Evolutionary conservation across 64 coral and sea anemone genomes (phyloP), one percentile per base, ranked within the genome.

Genomic region (Catalaphyllia jardinei): DNA sequence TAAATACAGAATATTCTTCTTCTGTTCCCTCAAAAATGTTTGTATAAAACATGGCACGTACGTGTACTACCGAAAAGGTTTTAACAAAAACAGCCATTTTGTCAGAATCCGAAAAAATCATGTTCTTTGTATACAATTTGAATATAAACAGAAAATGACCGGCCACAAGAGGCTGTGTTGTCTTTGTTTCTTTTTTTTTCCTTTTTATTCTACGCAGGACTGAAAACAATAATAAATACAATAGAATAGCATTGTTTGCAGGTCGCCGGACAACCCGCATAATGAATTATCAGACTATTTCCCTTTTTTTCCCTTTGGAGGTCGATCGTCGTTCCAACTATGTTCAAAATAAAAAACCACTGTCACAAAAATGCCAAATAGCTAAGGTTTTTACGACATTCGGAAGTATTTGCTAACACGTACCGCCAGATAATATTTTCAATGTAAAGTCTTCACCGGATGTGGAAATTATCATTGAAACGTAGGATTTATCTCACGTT

Each of bases 381-480:
- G 25, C 22, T 4, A 24, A 69, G 22, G 22, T 10, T 57, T 57
- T 57, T 16, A 3, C 54, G 54, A 57, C 54, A 57, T 57, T 57
- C 54, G 54, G 54, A 57, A 57, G 15, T 27, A 69, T 25, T 69
- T 4, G 65, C 65, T 25, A 67, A 67, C 24, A 67, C 33, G 33
- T 35, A 35, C 15, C 63, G 63, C 24, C 19, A 67, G 63, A 67
- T 67, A 67, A 67, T 67, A 24, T 25, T 67, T 18, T 67, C 7
- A 67, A 20, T 67, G 63, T 67, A 22, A 20, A 67, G 74, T 76
- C 31, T 46, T 49, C 15, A 82, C 79, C 79, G 79, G 79, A 83
- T 64, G 60, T 83, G 16, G 33, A 62, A 42, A 24, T 29, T 73
- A 29, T 77, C 38, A 42, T 61, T 33, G 18, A 16, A 82, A 63